phyloP scores from a whole-genome alignment of 2,797 vertebrate genomes.

The Buphagus erythrorhynchus region DNA sequence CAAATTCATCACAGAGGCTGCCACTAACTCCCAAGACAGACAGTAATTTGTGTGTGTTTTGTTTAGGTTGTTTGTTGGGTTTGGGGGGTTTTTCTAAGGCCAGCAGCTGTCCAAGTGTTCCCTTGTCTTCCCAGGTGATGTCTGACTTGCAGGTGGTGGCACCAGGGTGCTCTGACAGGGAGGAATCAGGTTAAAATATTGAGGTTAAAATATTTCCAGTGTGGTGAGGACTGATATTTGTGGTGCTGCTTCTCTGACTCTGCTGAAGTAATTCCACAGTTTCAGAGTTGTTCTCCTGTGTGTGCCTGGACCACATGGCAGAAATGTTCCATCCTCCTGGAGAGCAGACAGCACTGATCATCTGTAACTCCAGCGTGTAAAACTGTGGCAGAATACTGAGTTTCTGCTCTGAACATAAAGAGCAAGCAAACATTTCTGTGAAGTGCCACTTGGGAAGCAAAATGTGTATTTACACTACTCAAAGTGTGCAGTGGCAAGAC shows the following conservation, averaged over 20 bases:
- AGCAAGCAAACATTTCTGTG: background rate
- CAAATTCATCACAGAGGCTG: background rate
- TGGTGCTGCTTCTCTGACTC: background rate
- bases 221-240: background rate
- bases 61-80: background rate
- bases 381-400: background rate
- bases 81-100: rapidly evolving
- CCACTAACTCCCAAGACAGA: no score
- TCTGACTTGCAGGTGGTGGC: background rate
- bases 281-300: background rate
- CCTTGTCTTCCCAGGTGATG: background rate
- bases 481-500: background rate
- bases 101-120: background rate
- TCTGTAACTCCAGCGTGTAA: background rate
- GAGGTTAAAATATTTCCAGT: background rate
- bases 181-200: background rate
- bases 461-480: background rate
- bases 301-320: background rate
- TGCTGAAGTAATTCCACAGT: background rate
- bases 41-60: background rate
- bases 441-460: background rate
- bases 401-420: background rate
- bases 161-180: background rate
- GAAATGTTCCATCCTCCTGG: background rate
- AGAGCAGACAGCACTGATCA: background rate